Base-by-base conservation (phyloP, 2,113 vertebrate genomes). In the Podilymbus podiceps region DNA sequence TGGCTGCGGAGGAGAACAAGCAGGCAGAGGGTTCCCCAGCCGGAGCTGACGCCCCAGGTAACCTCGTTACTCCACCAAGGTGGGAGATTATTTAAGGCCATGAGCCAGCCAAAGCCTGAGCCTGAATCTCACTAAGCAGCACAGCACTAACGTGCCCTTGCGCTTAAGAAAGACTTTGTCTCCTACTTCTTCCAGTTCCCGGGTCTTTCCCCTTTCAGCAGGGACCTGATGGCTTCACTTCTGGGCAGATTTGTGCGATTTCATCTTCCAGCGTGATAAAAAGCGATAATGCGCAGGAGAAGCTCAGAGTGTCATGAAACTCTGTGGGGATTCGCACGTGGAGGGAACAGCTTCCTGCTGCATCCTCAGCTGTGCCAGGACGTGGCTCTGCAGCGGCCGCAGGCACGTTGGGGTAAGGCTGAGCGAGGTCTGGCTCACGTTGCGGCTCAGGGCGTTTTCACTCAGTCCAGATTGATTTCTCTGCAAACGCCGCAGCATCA, bases 401-500 rank as follows among this genome's bases (percentile, higher is more conserved):
- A 8, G 60, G 28, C 8, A 49, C 9, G 19, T n/a, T 2, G 1
- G 31, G 69, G 28, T 33, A 50, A 88, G 35, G 50, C 31, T 1
- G 4, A 21, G 59, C 1, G 2, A 71, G 40, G 6, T 35, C 47
- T 62, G 31, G 20, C 19, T 72, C 12, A 9, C 1, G 8, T 47
- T 63, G 58, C 13, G 23, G n/a, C 42, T 56, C 8, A 2, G 19
- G 14, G 4, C 4, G 3, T 5, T 15, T 15, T 50, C 10, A 7
- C 20, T 52, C 12, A 4, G 53, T 21, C 31, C 69, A 53, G 46
- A 23, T 12, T 31, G 21, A 38, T 52, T 74, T 74, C 52, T 72
- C 59, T 18, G 12, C 25, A 44, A 74, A 35, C 2, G 2, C 14
- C 0, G 6, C 4, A 2, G 44, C 35, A n/a, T 27, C 47, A n/a